A percentile compares a stretch with the other conserved stretches of the same genome.
These are phyloP conservation scores for Bubo bubo DNA, from an alignment of 2,113 vertebrate species.

Conservation along the genomic window DNA sequence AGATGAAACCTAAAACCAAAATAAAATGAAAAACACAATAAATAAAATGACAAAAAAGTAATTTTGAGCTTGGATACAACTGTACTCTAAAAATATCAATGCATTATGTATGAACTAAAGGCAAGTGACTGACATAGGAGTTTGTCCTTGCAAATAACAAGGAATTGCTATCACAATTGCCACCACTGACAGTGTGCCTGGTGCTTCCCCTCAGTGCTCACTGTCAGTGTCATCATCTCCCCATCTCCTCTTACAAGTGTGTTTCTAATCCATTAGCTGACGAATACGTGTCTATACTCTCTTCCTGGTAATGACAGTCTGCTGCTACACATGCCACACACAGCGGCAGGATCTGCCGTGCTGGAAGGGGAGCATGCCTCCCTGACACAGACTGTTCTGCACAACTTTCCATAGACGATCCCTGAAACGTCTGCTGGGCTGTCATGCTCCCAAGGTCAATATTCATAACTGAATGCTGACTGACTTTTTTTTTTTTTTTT, in stretches of 20 bases:
- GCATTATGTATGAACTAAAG: not conserved
- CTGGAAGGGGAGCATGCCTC: accelerated
- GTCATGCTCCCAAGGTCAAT: not conserved
- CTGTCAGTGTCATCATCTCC: not conserved
- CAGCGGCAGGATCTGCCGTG: accelerated
- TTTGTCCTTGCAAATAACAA: not conserved
- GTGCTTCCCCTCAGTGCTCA: not conserved
- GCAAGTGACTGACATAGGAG: not conserved
- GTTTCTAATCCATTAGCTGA: not conserved
- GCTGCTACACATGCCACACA: not conserved
- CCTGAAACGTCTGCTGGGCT: not conserved
- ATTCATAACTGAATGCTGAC: not conserved
- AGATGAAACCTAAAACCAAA: not conserved
- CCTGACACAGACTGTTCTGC: not conserved
- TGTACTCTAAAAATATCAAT: not conserved
- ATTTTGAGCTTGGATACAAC: not conserved
- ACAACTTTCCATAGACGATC: not conserved
- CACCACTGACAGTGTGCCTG: not conserved
- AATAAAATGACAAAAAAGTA: not conserved
- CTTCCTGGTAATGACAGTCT: not conserved
- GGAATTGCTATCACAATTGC: not conserved
- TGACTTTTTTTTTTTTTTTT: too few relatives aligned
- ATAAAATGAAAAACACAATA: not conserved
- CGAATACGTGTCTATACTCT: accelerated
- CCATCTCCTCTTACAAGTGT: not conserved